Conservation (phyloP, 2,797 vertebrate genomes). For the Eremophila alpestris region DNA sequence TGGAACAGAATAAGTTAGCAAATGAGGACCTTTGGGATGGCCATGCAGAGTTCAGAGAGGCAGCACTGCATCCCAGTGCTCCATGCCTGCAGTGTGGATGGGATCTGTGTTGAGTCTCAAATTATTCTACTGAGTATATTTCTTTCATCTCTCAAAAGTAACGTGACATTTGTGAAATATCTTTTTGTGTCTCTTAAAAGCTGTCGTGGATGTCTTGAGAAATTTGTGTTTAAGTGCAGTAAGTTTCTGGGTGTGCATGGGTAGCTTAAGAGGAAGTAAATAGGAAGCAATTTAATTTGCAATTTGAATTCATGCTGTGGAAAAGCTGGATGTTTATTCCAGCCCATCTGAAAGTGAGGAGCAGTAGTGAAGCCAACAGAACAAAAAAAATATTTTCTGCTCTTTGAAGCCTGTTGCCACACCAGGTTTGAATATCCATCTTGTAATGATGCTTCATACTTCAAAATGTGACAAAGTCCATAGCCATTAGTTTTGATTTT, state of each 20-base stretch:
- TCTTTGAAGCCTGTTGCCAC: background rate
- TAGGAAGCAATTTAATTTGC: background rate
- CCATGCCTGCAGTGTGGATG: accelerated
- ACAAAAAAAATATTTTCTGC: background rate
- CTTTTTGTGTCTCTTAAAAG: background rate
- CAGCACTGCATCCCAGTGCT: accelerated
- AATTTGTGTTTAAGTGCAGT: background rate
- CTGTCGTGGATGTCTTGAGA: background rate
- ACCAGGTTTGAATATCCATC: background rate
- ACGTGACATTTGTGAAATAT: background rate
- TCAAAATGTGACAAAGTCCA: background rate
- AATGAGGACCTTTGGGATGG: background rate
- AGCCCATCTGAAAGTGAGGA: background rate
- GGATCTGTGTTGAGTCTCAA: background rate
- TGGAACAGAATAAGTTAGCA: background rate
- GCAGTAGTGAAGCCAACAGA: background rate
- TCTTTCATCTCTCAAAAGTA: background rate
- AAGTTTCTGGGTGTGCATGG: background rate
- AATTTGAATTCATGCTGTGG: background rate
- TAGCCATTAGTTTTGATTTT: background rate
- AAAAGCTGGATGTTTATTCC: background rate
- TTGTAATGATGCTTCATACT: background rate
- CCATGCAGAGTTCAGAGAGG: background rate
- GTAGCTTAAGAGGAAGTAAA: background rate
- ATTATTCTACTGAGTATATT: background rate